Evolutionary conservation across 1,140 invertebrate genomes (phyloP).

Genomic region (Papilio aristodemus): DNA sequence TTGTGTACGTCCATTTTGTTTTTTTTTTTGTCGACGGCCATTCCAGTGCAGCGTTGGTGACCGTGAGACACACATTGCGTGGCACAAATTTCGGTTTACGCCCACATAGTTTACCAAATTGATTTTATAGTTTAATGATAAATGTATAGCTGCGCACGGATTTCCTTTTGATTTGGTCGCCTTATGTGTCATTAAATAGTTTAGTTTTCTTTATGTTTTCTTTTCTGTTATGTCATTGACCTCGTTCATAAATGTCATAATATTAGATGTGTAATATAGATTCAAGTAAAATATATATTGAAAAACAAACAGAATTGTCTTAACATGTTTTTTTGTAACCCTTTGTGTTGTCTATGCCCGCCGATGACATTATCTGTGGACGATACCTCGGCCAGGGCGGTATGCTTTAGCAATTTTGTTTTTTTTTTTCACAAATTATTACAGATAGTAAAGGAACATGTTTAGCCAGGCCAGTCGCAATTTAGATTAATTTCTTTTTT

Average conservation of each 20-base stretch:
- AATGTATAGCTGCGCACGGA: conserved; percentile 52
- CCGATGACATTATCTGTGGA: conserved; percentile 41
- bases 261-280: conserved; percentile 75
- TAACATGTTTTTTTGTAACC: conserved; percentile 42
- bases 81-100: conserved; percentile 35
- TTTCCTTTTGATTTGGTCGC: conserved; percentile 46
- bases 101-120: conserved; percentile 32
- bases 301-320: conserved; percentile 44
- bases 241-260: conserved; percentile 70
- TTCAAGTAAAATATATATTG: conserved; percentile 61
- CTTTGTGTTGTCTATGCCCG: conserved; percentile 47
- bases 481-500: conserved; percentile 28
- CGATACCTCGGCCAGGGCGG: not conserved
- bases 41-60: conserved; percentile 29
- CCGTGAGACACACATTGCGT: conserved; percentile 20
- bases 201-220: conserved; percentile 47
- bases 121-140: conserved; percentile 41
- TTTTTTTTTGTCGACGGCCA: conserved; percentile 31
- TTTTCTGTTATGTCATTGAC: conserved; percentile 63
- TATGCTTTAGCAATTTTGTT: not conserved
- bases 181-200: conserved; percentile 56
- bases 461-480: conserved; percentile 36
- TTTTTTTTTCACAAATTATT: conserved; percentile 9
- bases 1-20: conserved; percentile 35
- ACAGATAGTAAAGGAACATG: conserved; percentile 33